A percentile compares a stretch with the other conserved stretches of the same genome.
Conservation (phyloP, 1,140 invertebrate species). For the Drosophila gunungcola region DNA sequence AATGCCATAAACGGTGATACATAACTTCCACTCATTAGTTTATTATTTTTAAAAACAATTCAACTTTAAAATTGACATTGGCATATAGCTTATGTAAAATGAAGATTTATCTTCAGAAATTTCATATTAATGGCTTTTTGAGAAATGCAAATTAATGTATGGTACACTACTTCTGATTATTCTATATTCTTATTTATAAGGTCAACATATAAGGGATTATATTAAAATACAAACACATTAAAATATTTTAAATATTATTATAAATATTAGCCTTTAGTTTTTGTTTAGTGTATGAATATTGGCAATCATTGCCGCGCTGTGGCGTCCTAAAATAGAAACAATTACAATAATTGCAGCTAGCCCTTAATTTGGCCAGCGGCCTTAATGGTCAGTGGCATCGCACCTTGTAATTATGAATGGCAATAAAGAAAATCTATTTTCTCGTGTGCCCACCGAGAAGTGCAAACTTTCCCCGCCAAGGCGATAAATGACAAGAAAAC, state of each 20-base stretch:
- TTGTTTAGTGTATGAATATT: neutral
- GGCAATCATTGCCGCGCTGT: conserved; percentile 7
- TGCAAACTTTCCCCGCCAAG: conserved; percentile 56
- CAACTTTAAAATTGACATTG: too few species aligned
- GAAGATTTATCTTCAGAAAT: too few species aligned
- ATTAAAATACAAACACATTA: too few species aligned
- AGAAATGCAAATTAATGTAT: too few species aligned
- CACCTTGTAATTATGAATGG: conserved; percentile 39
- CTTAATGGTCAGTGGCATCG: conserved; percentile 33
- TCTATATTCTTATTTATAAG: neutral
- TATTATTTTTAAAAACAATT: too few species aligned
- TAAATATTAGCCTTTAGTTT: neutral
- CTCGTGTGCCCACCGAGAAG: conserved; percentile 23
- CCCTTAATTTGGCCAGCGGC: conserved; percentile 31
- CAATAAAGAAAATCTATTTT: conserved; percentile 42
- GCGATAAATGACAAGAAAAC: conserved; percentile 62
- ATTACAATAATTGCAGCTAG: conserved; percentile 32
- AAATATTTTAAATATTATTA: neutral
- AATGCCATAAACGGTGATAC: too few species aligned
- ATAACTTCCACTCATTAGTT: too few species aligned
- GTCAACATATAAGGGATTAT: neutral
- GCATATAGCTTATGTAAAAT: too few species aligned
- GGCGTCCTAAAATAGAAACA: conserved; percentile 31
- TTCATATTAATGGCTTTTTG: too few species aligned
- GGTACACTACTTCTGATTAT: too few species aligned